phyloP scores from a whole-genome alignment of 2,113 vertebrate genomes.

The Dasyornis broadbenti region DNA sequence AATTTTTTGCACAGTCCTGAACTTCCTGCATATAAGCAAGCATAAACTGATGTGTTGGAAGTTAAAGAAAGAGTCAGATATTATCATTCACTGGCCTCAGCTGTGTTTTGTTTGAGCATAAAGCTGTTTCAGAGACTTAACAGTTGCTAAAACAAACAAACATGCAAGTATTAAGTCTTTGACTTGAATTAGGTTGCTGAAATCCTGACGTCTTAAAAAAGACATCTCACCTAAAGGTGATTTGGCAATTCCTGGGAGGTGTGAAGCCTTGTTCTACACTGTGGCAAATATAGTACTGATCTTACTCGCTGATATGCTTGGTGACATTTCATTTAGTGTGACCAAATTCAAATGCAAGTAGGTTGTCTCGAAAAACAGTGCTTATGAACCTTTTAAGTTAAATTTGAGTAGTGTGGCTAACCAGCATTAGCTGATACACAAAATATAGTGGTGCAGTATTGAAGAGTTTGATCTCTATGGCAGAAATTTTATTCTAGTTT shows the following conservation, averaged over 20 bases:
- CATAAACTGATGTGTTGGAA: neutral
- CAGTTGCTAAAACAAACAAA: neutral
- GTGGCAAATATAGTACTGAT: neutral
- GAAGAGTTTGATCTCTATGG: neutral
- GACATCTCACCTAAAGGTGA: neutral
- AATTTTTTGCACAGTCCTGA: neutral
- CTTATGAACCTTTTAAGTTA: neutral
- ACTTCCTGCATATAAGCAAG: fast-evolving
- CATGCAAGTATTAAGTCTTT: neutral
- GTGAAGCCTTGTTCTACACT: neutral
- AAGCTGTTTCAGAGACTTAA: neutral
- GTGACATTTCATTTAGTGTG: neutral
- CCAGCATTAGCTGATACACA: neutral
- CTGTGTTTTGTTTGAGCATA: neutral
- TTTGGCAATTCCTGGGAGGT: neutral
- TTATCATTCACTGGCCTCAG: neutral
- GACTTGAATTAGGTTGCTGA: neutral
- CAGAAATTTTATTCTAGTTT: neutral
- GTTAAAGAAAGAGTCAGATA: neutral
- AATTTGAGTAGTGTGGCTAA: neutral
- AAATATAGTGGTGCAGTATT: neutral
- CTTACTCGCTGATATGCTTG: neutral
- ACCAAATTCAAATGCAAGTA: neutral
- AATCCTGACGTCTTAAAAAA: neutral
- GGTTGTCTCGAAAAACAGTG: neutral